Evolutionary conservation across 2,113 vertebrate genomes (phyloP).

Genomic region (Amazona vittata): DNA sequence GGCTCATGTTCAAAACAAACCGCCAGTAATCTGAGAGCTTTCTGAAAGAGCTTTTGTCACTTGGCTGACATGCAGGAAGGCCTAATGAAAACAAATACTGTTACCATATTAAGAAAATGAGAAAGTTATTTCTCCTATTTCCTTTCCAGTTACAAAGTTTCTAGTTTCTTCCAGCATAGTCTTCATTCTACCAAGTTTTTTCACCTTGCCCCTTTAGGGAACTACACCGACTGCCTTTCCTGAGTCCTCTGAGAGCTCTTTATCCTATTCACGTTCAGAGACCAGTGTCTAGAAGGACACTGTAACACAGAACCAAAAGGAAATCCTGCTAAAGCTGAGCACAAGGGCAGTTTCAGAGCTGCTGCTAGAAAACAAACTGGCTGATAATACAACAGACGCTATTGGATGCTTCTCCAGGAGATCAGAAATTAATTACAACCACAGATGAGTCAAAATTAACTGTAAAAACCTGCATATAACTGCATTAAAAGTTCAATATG

Average conservation of each 20-base stretch:
- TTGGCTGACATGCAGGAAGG: neutral
- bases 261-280: neutral
- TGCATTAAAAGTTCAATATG: neutral
- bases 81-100: neutral
- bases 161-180: neutral
- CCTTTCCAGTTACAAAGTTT: neutral
- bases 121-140: neutral
- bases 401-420: neutral
- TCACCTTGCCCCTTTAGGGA: neutral
- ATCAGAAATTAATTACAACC: neutral
- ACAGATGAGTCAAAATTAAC: neutral
- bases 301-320: neutral
- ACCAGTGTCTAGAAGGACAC: neutral
- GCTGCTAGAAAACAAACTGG: neutral
- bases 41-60: neutral
- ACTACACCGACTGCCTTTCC: neutral
- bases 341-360: neutral
- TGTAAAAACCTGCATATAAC: neutral
- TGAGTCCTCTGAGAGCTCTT: neutral
- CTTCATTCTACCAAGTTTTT: neutral
- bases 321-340: neutral
- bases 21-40: neutral
- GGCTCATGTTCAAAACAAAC: neutral
- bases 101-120: neutral
- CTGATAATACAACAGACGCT: neutral